phyloP scores from a whole-genome alignment of 2,113 vertebrate genomes.

The Trogon surrucura region DNA sequence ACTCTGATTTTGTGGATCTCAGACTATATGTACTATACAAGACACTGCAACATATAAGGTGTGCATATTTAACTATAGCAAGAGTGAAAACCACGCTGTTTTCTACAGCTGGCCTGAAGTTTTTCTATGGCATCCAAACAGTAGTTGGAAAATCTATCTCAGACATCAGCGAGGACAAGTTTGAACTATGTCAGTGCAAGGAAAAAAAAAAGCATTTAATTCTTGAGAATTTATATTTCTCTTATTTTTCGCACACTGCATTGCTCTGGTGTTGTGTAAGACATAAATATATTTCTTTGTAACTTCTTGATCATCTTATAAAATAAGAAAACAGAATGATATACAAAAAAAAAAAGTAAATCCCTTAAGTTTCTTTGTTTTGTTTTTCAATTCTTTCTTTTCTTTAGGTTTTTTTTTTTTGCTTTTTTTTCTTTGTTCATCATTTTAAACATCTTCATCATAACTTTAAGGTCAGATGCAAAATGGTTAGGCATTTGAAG shows the following conservation, averaged over 20 bases:
- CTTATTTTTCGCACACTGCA: not conserved
- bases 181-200: not conserved
- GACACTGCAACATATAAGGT: not conserved
- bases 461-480: not conserved
- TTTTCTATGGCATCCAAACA: not conserved
- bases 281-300: not conserved
- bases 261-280: not conserved
- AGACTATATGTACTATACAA: not conserved
- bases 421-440: not conserved
- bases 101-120: not conserved
- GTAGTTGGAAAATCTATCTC: not conserved
- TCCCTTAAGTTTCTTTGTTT: not conserved
- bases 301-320: not conserved
- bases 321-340: not conserved
- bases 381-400: not conserved
- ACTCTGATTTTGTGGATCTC: not conserved
- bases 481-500: not conserved
- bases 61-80: not conserved
- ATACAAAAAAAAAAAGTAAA: not conserved
- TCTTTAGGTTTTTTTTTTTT: not conserved
- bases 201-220: not conserved
- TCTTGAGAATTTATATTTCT: not conserved
- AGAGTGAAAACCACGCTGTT: not conserved
- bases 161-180: not conserved
- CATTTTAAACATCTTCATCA: not conserved